Evolutionary conservation across 1,140 invertebrate genomes (phyloP), one percentile per base, ranked within the genome.

Genomic region (Gonatopus flavifemur): DNA sequence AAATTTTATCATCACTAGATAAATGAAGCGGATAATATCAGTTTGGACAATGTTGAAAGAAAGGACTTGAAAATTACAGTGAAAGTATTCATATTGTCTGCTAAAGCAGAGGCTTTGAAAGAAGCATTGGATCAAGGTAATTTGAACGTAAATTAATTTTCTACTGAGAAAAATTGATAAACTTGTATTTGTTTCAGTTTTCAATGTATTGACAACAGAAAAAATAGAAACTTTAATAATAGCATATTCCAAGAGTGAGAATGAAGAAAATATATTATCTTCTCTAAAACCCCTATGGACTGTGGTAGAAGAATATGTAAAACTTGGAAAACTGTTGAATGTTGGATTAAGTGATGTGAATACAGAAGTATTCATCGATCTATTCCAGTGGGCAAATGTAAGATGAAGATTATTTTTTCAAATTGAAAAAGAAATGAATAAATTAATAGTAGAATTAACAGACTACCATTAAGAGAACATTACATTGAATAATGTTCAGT

Each of bases 301-400:
- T 28, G 80, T 83, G 1, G 62, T 93, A 16, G 90, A 94, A 70
- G 78, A 83, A 19, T 85, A 87, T 55, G 84, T 88, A 0, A 76
- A 83, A 47, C 65, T 80, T 49, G 83, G 84, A 59, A 82, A 83
- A 66, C 81, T 93, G 18, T 80, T 80, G 4, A 87, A 88, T 59
- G 78, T 96, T 53, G 95, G 95, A 13, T 83, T 98, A 9, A 88
- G 91, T 33, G 94, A 98, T 77, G 80, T 97, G n/a, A 89, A 92
- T 61, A 88, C 89, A 24, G 79, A 82, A 3, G 82, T 86, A 20
- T 88, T 98, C 39, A 83, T 88, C 28, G 77, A 86, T 49, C 76
- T 98, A 0, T 87, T 91, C 76, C 80, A 87, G 12, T 87, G 84
- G 81, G 86, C 91, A n/a, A 80, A 81, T 54, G 88, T 86, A 74